Percentiles rank a stretch among this genome's conserved stretches.
Conservation (phyloP, 2,797 vertebrate species). For the Myripristis murdjan region DNA sequence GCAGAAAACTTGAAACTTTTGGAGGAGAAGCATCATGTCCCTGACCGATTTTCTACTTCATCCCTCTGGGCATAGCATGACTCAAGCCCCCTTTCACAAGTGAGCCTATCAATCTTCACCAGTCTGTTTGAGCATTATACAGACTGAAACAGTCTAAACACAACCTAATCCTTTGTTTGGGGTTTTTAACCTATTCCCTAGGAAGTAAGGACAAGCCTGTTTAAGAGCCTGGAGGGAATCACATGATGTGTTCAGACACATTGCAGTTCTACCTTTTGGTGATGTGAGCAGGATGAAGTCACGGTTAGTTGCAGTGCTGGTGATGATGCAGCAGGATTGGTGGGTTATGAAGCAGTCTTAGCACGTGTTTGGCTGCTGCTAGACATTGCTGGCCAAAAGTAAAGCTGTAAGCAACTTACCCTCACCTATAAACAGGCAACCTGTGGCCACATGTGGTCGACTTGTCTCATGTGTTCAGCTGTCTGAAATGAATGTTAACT, state of each 20-base stretch:
- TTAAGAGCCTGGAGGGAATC: not conserved
- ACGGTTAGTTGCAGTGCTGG: slow-evolving; percentile 22
- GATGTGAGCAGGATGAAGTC: slow-evolving; percentile 37
- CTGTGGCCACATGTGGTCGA: slow-evolving; percentile 28
- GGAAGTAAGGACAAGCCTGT: not conserved
- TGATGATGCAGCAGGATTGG: slow-evolving; percentile 31
- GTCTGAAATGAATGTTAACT: slow-evolving; percentile 64
- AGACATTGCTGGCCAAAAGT: slow-evolving; percentile 30
- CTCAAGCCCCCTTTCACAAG: not conserved
- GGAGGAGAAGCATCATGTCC: slow-evolving; percentile 5
- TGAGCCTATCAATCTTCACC: not conserved
- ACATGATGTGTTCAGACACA: slow-evolving; percentile 28
- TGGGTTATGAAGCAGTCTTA: slow-evolving; percentile 18
- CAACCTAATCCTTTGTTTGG: not conserved
- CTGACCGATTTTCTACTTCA: not conserved
- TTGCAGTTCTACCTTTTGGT: slow-evolving; percentile 31
- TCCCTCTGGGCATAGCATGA: not conserved
- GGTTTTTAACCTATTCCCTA: not conserved
- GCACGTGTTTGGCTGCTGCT: slow-evolving; percentile 21
- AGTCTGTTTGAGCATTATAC: not conserved
- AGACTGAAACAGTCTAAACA: not conserved
- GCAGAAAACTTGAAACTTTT: slow-evolving; percentile 12
- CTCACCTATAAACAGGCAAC: slow-evolving; percentile 39
- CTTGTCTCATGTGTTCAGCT: slow-evolving; percentile 72
- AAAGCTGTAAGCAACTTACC: slow-evolving; percentile 38